Evolutionary conservation across 1,140 invertebrate genomes (phyloP), one percentile per base, ranked within the genome.

Genomic region (Tribolium madens): DNA sequence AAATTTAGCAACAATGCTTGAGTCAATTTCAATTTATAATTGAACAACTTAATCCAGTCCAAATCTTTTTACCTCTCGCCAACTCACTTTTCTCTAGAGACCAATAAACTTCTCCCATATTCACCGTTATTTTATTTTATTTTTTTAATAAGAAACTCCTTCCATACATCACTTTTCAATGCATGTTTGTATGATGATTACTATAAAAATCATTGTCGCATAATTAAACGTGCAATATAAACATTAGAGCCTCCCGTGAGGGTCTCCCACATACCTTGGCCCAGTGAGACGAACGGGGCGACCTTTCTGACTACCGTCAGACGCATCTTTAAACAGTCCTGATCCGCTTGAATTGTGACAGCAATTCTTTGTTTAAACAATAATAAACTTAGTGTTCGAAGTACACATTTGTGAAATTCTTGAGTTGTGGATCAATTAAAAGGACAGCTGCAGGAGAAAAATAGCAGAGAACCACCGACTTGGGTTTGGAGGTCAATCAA

Each of bases 211-310:
- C 57, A 64, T 64, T 64, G 57, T 64, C 57, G 26, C 26, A 36
- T 64, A 64, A 64, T 64, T 64, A 64, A 64, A 64, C 57, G 21
- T 64, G 18, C 26, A 64, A 33, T 26, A 33, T 64, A 64, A 64
- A 64, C 57, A 64, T 31, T 64, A 64, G 57, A 64, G 57, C 57
- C 57, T 64, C 57, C 57, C 12, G 26, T 64, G 57, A 64, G 57
- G 57, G 57, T 64, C 57, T 64, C 57, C 57, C 57, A 64, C 57
- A 64, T 64, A 64, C 57, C 57, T 64, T 64, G 57, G 57, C 57
- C 57, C 57, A 64, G 57, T 64, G 57, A 64, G 26, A 64, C 57
- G 21, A 64, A 12, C 26, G 9, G n/a, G n/a, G 26, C 57, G 57
- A 64, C 57, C 57, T 64, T 64, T 26, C 26, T 10, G 13, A 33